phyloP scores from a whole-genome alignment of 1,140 invertebrate genomes.

The Drosophila santomea region DNA sequence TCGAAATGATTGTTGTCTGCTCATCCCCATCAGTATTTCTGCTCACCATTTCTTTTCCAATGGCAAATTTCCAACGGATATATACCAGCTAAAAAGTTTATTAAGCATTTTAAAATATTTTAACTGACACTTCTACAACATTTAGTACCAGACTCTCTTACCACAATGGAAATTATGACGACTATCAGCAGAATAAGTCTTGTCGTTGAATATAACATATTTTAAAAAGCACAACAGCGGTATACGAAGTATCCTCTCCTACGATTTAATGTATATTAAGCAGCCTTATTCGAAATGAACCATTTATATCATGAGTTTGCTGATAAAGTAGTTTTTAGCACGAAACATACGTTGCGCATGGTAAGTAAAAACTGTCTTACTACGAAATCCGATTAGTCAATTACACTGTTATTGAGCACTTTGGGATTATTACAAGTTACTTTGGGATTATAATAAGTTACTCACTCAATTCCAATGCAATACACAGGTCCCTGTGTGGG shows the following conservation, averaged over 20 bases:
- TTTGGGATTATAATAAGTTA: too few relatives aligned
- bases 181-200: neutral
- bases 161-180: neutral
- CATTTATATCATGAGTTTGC: neutral
- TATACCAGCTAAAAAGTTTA: too few relatives aligned
- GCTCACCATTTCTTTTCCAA: too few relatives aligned
- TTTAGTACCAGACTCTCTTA: neutral
- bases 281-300: neutral
- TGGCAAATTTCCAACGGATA: too few relatives aligned
- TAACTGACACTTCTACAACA: too few relatives aligned
- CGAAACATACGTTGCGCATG: neutral
- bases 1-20: too few relatives aligned
- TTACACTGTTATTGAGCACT: too few relatives aligned
- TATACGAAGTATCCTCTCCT: neutral
- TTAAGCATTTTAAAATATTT: too few relatives aligned
- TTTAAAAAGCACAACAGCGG: neutral
- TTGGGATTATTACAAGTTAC: too few relatives aligned
- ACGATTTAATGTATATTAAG: neutral
- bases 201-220: neutral
- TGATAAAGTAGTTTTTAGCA: neutral
- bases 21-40: too few relatives aligned
- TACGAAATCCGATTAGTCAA: neutral
- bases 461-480: too few relatives aligned
- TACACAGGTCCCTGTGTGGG: conserved; percentile 86
- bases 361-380: neutral